Percentiles rank a stretch among this genome's conserved stretches.
phyloP scores from a whole-genome alignment of 2,797 vertebrate genomes.

The Coregonus ussuriensis region DNA sequence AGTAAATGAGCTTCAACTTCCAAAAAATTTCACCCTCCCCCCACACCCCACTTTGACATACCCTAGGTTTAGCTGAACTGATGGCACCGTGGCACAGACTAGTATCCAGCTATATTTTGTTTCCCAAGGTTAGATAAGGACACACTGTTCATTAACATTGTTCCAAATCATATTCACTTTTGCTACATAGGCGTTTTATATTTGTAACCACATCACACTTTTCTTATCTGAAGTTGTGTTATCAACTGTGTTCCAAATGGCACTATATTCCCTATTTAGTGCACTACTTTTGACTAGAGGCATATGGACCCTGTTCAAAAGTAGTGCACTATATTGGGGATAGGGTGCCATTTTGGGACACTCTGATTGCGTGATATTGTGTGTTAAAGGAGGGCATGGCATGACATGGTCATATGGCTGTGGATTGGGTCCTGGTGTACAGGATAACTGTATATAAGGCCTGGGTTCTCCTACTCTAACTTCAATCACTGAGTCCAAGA shows the following conservation, averaged over 20 bases:
- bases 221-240: constrained; percentile 45
- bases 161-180: no score
- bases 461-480: not conserved
- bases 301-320: not conserved
- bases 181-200: no score
- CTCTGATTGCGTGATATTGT: constrained; percentile 15
- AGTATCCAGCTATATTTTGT: no score
- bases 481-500: constrained; percentile 28
- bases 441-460: constrained; percentile 48
- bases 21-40: no score
- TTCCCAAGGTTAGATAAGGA: no score
- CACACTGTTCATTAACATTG: no score
- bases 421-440: not conserved
- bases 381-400: constrained; percentile 39
- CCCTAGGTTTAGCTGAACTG: no score
- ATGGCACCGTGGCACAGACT: no score
- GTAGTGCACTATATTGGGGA: not conserved
- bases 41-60: no score
- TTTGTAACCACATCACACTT: constrained; percentile 13
- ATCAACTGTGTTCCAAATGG: not conserved
- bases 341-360: not conserved
- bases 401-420: constrained; percentile 18
- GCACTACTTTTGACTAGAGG: not conserved
- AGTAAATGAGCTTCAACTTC: no score
- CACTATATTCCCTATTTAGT: not conserved